Evolutionary conservation across 1,140 invertebrate genomes (phyloP), one percentile per base, ranked within the genome.

Genomic region (Cydia splendana): DNA sequence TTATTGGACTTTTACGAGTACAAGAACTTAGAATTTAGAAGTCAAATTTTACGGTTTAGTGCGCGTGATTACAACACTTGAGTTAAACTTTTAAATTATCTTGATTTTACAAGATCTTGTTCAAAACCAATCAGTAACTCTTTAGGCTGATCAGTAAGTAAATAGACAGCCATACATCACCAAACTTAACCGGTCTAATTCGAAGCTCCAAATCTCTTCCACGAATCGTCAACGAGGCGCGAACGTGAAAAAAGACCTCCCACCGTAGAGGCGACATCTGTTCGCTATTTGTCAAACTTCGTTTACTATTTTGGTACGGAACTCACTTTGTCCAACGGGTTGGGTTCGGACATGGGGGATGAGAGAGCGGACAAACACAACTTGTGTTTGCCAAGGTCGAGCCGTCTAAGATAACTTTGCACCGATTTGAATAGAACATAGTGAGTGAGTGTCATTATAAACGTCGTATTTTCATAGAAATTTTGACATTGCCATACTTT

Each of bases 271-370:
- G 73, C 87, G 85, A 88, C 89, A 92, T 91, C 90, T 92, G 90
- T 85, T 87, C 81, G 83, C 86, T 89, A 89, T 91, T 91, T 92
- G 90, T 91, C 89, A 92, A 90, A 91, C 89, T 91, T 90, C 88
- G 85, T 87, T 88, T 90, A 90, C 88, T 92, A 90, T 90, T 91
- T 91, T 90, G 81, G 86, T 87, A 71, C 75, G 78, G 79, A 76
- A 74, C 78, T 79, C 80, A 83, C 81, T 87, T 87, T 84, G 86
- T 87, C 84, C 71, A 73, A 48, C 76, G 75, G 67, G 62, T 76
- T 67, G 62, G 65, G 30, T n/a, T 18, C n/a, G 75, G 13, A 20
- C 30, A 24, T 71, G 34, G 34, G n/a, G 42, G 51, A 13, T 62
- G 57, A 12, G 53, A 62, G 69, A 73, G 77, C 77, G 77, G 75